Percentiles rank a stretch among this genome's conserved stretches.
Evolutionary conservation across 2,888 invertebrate species (phyloP).

Genomic region (Habrosyne pyritoides): DNA sequence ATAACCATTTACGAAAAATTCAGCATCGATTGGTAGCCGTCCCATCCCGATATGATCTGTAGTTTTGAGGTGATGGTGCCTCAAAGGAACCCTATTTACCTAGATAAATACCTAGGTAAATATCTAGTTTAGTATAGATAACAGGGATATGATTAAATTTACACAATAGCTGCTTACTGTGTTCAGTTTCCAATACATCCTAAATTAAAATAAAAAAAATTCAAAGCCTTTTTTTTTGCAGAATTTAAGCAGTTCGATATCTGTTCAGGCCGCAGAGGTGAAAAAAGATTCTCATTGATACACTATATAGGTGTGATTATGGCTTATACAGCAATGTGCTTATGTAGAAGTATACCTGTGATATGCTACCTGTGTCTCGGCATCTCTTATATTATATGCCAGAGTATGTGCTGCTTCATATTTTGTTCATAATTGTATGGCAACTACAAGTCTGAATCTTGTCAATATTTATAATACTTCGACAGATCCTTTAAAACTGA

Average conservation of each 20-base stretch:
- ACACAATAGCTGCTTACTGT: too few species aligned
- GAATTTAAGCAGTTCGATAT: slow-evolving; percentile 37
- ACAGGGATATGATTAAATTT: too few species aligned
- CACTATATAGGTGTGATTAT: slow-evolving; percentile 8
- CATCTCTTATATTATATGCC: slow-evolving; percentile 33
- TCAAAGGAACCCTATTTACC: too few species aligned
- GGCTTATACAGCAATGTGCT: slow-evolving; percentile 17
- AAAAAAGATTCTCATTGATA: slow-evolving; percentile 26
- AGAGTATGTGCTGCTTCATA: slow-evolving; percentile 36
- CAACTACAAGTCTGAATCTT: neutral
- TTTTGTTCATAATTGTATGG: slow-evolving; percentile 38
- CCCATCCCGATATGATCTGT: too few species aligned
- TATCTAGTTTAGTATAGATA: too few species aligned
- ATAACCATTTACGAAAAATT: too few species aligned
- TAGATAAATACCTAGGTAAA: too few species aligned
- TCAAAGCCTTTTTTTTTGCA: slow-evolving; percentile 25
- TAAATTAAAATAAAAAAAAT: neutral
- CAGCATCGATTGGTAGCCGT: too few species aligned
- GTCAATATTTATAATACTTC: too few species aligned
- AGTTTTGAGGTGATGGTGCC: too few species aligned
- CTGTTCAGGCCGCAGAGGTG: slow-evolving; percentile 33
- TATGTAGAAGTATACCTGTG: slow-evolving; percentile 30
- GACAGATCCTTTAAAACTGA: too few species aligned
- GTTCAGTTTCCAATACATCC: too few species aligned
- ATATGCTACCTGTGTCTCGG: slow-evolving; percentile 37